Evolutionary conservation across 1,140 invertebrate species (phyloP).

Genomic region (Homalodisca vitripennis): DNA sequence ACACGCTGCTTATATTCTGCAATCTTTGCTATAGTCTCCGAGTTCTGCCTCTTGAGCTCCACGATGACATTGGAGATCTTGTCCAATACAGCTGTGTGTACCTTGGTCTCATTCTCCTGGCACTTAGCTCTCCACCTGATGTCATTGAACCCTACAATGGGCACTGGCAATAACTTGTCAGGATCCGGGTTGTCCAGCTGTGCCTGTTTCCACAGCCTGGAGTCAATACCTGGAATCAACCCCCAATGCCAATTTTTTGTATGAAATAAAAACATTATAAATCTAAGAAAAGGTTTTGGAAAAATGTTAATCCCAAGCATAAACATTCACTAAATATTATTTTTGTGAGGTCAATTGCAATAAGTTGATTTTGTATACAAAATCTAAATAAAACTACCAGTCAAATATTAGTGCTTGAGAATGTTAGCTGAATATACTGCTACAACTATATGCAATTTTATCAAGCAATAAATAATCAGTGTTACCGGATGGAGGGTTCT

Average conservation of each 20-base stretch:
- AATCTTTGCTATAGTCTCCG: conserved; percentile 66
- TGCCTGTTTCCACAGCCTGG: conserved; percentile 83
- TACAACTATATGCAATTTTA: no score
- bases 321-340: no score
- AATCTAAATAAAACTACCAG: no score
- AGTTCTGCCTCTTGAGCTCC: conserved; percentile 69
- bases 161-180: conserved; percentile 84
- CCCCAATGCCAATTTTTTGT: no score
- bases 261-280: no score
- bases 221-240: conserved; percentile 78
- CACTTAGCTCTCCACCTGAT: conserved; percentile 80
- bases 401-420: no score
- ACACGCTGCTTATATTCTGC: conserved; percentile 73
- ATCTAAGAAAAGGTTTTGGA: no score
- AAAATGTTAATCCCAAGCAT: no score
- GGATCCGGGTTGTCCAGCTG: conserved; percentile 92
- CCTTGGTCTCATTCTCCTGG: conserved; percentile 77
- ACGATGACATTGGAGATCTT: conserved; percentile 74
- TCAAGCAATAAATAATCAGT: no score
- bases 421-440: no score
- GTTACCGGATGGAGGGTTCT: conserved; percentile 80
- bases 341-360: no score
- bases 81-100: conserved; percentile 72
- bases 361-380: no score
- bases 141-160: conserved; percentile 87